Base-by-base conservation (phyloP, 2,113 vertebrate genomes). In the Kryptolebias marmoratus region DNA sequence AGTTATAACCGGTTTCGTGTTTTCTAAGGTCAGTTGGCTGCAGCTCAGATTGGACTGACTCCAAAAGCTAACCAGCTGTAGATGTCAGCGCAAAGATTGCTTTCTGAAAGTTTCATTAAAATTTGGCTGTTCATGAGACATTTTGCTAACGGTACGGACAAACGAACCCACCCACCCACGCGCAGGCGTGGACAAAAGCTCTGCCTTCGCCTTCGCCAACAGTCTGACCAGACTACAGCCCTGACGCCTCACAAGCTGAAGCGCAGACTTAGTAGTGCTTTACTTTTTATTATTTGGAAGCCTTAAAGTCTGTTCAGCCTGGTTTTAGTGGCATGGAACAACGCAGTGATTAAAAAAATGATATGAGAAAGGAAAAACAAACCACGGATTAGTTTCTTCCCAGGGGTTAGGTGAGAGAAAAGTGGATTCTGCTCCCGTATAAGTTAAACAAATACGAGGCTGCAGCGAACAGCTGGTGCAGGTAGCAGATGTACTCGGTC, bases 141-240 rank as follows among this genome's bases (percentile, higher is more conserved):
- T 36, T 36, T 36, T 36, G 36, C 36, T 36, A 3, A 22, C 36
- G 7, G 36, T 36, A 36, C 36, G 7, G 7, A 36, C 36, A 36
- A 36, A 36, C 36, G 7, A 36, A 36, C 3, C 36, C 36, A 36
- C 36, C 36, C 36, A 36, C 36, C 3, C 36, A 36, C 36, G 7
- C 36, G 7, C 36, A 36, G 3, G 7, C 36, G 7, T 36, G 36
- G 36, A 36, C 36, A 36, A 36, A 36, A 36, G 36, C 36, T 36
- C 36, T 36, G 36, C 36, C 36, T 36, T 36, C 36, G 36, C 36
- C 36, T 36, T 36, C 36, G 36, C 36, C 7, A 36, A 52, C 55
- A 79, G 5, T 53, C 15, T 81, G 83, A 75, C 66, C 71, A 64
- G 81, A 81, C 39, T 18, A 44, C 60, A 60, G 15, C 30, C 3